phyloP scores from a whole-genome alignment of 2,797 vertebrate genomes.

The Labroides dimidiatus region DNA sequence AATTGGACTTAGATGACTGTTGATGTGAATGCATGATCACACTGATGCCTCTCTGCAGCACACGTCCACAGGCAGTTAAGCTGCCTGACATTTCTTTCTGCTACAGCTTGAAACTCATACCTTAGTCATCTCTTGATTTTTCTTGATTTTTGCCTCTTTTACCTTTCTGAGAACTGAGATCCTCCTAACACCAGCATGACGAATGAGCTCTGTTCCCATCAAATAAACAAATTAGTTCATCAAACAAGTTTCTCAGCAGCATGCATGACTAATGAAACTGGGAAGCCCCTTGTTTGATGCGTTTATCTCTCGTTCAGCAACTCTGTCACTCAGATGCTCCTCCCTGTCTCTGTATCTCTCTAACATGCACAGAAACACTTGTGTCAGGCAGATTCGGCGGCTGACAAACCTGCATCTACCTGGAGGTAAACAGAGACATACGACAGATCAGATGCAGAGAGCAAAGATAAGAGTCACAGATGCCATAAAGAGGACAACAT shows the following conservation, averaged over 20 bases:
- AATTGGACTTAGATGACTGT: constrained; percentile 86
- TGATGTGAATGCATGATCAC: constrained; percentile 85
- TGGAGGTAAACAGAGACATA: constrained; percentile 19
- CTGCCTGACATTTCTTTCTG: constrained; percentile 26
- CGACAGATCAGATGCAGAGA: constrained; percentile 24
- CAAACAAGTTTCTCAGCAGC: neutral
- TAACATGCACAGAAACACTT: constrained; percentile 3
- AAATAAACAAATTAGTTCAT: neutral
- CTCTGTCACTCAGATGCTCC: constrained; percentile 25
- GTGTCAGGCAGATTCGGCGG: neutral
- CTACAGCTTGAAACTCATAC: constrained; percentile 24
- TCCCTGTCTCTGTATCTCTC: constrained; percentile 26
- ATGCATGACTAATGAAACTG: constrained; percentile 21
- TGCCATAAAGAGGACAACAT: constrained; percentile 39
- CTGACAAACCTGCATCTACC: constrained; percentile 7
- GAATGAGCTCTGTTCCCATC: neutral
- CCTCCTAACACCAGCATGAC: neutral
- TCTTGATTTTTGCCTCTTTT: neutral
- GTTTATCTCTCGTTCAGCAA: constrained; percentile 41
- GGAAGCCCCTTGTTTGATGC: constrained; percentile 18
- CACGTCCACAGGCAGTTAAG: constrained; percentile 41
- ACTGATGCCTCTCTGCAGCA: constrained; percentile 51
- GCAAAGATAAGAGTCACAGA: constrained; percentile 15
- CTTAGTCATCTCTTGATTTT: constrained; percentile 12
- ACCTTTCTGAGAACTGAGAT: neutral